Percentiles rank a stretch among this genome's conserved stretches.
Evolutionary conservation across 2,888 invertebrate genomes (phyloP).

Genomic region (Ariolimax columbianus): DNA sequence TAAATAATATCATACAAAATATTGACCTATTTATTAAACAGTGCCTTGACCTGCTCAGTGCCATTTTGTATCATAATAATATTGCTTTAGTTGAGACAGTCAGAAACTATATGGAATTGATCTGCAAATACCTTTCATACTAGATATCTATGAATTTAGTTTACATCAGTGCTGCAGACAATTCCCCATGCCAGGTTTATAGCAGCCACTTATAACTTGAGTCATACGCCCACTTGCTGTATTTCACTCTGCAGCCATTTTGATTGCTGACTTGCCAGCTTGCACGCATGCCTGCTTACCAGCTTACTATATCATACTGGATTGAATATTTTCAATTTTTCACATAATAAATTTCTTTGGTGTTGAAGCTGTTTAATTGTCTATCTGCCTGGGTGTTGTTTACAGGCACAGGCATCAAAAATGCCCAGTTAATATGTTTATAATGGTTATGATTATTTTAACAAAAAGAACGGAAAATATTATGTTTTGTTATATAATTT

Average conservation of each 20-base stretch:
- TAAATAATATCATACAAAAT: background rate
- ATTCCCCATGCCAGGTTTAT: background rate
- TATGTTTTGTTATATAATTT: background rate
- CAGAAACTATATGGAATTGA: background rate
- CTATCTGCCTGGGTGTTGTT: background rate
- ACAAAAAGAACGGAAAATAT: background rate
- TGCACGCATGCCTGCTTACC: slow-evolving; percentile 11
- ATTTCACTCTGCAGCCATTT: background rate
- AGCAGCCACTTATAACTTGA: background rate
- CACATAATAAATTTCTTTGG: background rate
- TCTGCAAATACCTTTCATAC: background rate
- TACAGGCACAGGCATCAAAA: background rate
- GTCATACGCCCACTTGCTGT: background rate
- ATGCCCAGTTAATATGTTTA: background rate
- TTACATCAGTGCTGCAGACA: slow-evolving; percentile 1
- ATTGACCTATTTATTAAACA: too few relatives aligned
- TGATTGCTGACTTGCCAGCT: slow-evolving; percentile 9
- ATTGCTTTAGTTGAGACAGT: background rate
- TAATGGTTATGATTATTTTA: background rate
- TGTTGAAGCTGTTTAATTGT: background rate
- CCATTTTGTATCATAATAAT: background rate
- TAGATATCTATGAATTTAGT: background rate
- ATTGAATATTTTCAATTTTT: background rate
- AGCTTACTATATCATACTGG: background rate
- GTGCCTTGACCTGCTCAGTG: background rate